A percentile compares a stretch with the other conserved stretches of the same genome.
These are phyloP conservation scores for Abrostola tripartita DNA, from an alignment of 2,888 invertebrate genomes.

Conservation along the genomic window DNA sequence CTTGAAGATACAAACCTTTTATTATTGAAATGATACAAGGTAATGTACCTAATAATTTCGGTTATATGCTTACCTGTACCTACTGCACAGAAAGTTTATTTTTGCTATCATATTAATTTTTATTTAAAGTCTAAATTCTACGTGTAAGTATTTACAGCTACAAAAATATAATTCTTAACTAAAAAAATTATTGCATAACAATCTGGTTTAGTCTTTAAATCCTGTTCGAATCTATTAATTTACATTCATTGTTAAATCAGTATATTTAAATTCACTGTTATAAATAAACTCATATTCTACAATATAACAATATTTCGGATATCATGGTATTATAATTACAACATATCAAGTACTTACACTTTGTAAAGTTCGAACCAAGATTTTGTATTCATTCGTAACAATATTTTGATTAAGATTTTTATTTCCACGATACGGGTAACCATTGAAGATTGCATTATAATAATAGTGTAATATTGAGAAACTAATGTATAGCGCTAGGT, in stretches of 20 bases:
- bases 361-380: constrained; percentile 28
- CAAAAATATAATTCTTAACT: too few relatives aligned
- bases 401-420: constrained; percentile 17
- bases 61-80: too few relatives aligned
- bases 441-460: constrained; percentile 31
- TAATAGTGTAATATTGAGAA: constrained; percentile 30
- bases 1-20: too few relatives aligned
- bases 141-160: neutral
- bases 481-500: constrained; percentile 36
- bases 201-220: too few relatives aligned
- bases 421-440: constrained; percentile 40
- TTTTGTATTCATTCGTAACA: constrained; percentile 41
- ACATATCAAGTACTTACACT: constrained; percentile 55
- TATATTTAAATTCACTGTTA: neutral
- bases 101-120: too few relatives aligned
- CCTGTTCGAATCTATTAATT: too few relatives aligned
- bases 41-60: too few relatives aligned
- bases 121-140: too few relatives aligned
- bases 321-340: constrained; percentile 52
- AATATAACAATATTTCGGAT: constrained; percentile 42
- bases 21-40: too few relatives aligned
- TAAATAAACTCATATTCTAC: constrained; percentile 21
- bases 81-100: too few relatives aligned
- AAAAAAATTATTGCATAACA: too few relatives aligned
- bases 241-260: too few relatives aligned